A percentile compares a stretch with the other conserved stretches of the same genome.
Evolutionary conservation across 2,888 invertebrate species (phyloP).

Genomic region (Patella pellucida): DNA sequence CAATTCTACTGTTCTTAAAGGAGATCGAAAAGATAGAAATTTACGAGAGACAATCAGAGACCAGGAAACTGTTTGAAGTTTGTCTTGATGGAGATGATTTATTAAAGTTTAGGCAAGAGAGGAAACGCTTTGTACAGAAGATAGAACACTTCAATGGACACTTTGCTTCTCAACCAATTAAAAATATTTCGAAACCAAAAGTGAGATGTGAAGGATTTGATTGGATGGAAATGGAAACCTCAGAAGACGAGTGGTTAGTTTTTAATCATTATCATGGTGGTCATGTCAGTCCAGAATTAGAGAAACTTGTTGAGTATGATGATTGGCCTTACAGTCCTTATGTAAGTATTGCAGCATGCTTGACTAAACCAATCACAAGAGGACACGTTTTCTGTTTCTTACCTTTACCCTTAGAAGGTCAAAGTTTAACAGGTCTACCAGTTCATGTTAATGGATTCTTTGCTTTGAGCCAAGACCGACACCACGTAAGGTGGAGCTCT

Average conservation of each 20-base stretch:
- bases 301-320: constrained; percentile 24
- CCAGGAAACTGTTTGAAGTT: too few relatives aligned
- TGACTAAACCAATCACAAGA: constrained; percentile 24
- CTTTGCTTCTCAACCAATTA: constrained; percentile 18
- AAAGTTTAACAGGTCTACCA: constrained; percentile 62
- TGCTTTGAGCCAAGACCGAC: constrained; percentile 61
- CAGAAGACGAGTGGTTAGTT: constrained; percentile 37
- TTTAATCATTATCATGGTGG: constrained; percentile 40
- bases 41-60: too few relatives aligned
- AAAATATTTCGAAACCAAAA: not conserved
- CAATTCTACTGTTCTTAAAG: constrained; percentile 61
- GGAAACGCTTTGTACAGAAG: constrained; percentile 8
- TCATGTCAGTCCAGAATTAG: constrained; percentile 32
- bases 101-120: not conserved
- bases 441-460: constrained; percentile 67
- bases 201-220: constrained; percentile 1
- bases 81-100: not conserved
- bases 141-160: constrained; percentile 13
- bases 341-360: constrained; percentile 51
- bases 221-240: not conserved
- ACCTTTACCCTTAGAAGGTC: constrained; percentile 60
- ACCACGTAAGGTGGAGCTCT: constrained; percentile 65
- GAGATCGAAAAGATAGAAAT: constrained; percentile 53
- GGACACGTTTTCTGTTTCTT: constrained; percentile 67
- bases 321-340: constrained; percentile 47